Conservation (phyloP, 2,888 invertebrate species). For the Beris chalybata region DNA sequence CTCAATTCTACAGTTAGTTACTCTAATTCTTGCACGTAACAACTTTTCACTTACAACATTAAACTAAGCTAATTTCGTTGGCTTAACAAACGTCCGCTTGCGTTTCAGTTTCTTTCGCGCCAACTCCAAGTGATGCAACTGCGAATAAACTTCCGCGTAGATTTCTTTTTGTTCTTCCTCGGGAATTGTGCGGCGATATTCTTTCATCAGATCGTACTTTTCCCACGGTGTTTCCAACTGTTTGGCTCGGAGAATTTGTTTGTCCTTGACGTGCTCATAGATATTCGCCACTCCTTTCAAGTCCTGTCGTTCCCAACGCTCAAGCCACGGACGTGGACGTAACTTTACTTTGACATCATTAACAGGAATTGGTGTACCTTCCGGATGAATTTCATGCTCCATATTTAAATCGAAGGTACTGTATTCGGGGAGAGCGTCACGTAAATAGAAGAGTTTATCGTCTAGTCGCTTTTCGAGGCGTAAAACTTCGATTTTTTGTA, state of each 20-base stretch:
- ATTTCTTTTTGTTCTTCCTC: slow-evolving; percentile 86
- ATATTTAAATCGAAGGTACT: slow-evolving; percentile 92
- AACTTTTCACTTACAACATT: too few relatives aligned
- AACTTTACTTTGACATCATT: slow-evolving; percentile 74
- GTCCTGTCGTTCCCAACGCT: slow-evolving; percentile 81
- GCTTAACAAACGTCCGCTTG: slow-evolving; percentile 64
- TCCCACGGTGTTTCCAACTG: slow-evolving; percentile 74
- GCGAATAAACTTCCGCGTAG: slow-evolving; percentile 78
- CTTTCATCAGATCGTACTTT: slow-evolving; percentile 91
- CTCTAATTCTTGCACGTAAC: too few relatives aligned
- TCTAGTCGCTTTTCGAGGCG: slow-evolving; percentile 92
- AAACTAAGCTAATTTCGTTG: slow-evolving; percentile 57
- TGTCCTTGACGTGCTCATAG: slow-evolving; percentile 61
- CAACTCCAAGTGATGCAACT: slow-evolving; percentile 71
- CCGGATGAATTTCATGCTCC: slow-evolving; percentile 78
- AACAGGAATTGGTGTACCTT: slow-evolving; percentile 76
- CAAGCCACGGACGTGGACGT: slow-evolving; percentile 86
- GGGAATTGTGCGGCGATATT: slow-evolving; percentile 85
- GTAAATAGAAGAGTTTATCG: slow-evolving; percentile 81
- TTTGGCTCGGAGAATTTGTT: slow-evolving; percentile 60
- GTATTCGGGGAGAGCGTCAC: slow-evolving; percentile 88
- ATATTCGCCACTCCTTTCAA: slow-evolving; percentile 72
- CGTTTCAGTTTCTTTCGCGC: slow-evolving; percentile 65
- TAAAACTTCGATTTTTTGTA: slow-evolving; percentile 87
- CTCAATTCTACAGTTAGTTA: too few relatives aligned